These are phyloP conservation scores for Rhaphigaster nebulosa DNA, from an alignment of 2,888 invertebrate genomes.

Conservation along the genomic window DNA sequence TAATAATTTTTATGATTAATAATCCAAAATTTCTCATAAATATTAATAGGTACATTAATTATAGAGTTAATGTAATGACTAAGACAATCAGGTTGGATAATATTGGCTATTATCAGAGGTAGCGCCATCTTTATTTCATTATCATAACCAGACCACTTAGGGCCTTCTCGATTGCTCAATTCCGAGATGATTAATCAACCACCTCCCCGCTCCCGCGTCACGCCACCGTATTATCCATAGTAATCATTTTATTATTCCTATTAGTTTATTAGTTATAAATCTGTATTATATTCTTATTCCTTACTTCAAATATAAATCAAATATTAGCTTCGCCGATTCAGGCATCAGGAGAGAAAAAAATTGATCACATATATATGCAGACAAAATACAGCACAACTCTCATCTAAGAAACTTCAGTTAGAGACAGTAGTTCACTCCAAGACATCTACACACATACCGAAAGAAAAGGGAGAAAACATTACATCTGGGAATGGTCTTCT, in stretches of 20 bases:
- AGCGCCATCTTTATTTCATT: conserved; percentile 35
- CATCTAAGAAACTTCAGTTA: too few species aligned
- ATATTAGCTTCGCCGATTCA: too few species aligned
- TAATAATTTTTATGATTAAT: neutral
- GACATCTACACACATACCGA: too few species aligned
- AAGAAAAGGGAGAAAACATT: too few species aligned
- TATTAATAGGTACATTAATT: conserved; percentile 24
- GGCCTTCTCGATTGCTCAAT: conserved; percentile 1
- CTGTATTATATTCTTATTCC: neutral
- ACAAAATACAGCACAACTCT: too few species aligned
- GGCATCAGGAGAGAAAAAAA: too few species aligned
- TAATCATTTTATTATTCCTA: neutral
- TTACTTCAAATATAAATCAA: too few species aligned
- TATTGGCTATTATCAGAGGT: conserved; percentile 31
- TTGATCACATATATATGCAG: too few species aligned
- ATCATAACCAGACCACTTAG: conserved; percentile 36
- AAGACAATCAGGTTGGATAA: neutral
- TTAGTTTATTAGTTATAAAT: too few species aligned
- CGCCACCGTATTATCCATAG: neutral
- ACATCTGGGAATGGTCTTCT: too few species aligned
- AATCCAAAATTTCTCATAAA: neutral
- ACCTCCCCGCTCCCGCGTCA: neutral
- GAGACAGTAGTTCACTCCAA: too few species aligned
- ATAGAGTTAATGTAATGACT: conserved; percentile 6
- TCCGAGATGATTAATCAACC: conserved; percentile 10